Evolutionary conservation across 2,113 vertebrate genomes (phyloP).

Genomic region (Clupea harengus): DNA sequence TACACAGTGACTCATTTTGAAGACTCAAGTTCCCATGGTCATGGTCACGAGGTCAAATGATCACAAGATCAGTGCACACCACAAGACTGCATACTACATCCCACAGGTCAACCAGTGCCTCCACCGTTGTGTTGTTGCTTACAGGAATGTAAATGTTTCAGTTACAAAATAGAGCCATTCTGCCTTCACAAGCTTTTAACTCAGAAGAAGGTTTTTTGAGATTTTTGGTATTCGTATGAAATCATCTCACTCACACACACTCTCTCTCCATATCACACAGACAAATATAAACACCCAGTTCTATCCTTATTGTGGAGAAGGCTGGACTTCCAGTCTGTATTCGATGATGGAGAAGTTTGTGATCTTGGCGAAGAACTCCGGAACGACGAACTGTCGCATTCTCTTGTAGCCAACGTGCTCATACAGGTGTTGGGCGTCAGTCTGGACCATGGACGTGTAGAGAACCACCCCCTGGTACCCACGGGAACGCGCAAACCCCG

Average conservation of each 20-base stretch:
- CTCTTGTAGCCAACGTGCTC: constrained; percentile 66
- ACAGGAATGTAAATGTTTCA: too few relatives aligned
- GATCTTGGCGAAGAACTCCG: constrained; percentile 53
- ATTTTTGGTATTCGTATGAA: neutral
- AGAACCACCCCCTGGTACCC: constrained; percentile 64
- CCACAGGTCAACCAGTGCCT: too few relatives aligned
- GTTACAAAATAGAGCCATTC: too few relatives aligned
- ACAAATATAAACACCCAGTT: neutral
- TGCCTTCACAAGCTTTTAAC: too few relatives aligned
- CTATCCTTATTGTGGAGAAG: neutral
- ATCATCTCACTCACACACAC: neutral
- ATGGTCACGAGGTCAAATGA: neutral
- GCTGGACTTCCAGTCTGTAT: constrained; percentile 67
- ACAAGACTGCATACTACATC: neutral
- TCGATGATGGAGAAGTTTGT: constrained; percentile 67
- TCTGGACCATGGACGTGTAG: constrained; percentile 70
- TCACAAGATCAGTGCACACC: neutral
- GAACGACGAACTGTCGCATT: constrained; percentile 50
- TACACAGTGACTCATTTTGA: too few relatives aligned
- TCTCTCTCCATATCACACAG: neutral
- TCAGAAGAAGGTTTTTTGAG: neutral
- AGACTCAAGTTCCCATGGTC: too few relatives aligned
- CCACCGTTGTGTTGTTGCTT: too few relatives aligned
- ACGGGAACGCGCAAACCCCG: constrained; percentile 60
- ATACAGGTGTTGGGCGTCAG: constrained; percentile 72